A percentile compares a stretch with the other conserved stretches of the same genome.
phyloP scores from a whole-genome alignment of 2,797 vertebrate genomes.

The Lagorchestes hirsutus region DNA sequence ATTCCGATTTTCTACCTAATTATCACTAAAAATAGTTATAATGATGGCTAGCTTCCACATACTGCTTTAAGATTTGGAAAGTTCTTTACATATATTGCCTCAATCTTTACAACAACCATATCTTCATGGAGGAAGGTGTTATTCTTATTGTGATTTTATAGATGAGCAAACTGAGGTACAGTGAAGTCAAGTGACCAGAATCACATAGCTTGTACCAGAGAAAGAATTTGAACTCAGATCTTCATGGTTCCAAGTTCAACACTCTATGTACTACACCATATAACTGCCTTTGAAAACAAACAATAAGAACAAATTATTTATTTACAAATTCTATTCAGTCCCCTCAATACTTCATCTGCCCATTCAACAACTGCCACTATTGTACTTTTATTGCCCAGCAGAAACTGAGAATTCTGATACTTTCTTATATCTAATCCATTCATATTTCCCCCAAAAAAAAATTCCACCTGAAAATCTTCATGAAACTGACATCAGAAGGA shows the following conservation, averaged over 20 bases:
- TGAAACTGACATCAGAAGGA: not conserved
- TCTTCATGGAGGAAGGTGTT: not conserved
- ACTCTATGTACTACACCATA: not conserved
- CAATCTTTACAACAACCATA: not conserved
- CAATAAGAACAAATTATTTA: not conserved
- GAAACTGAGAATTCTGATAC: not conserved
- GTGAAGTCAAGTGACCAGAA: not conserved
- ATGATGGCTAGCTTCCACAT: not conserved
- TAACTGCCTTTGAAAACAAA: slow-evolving; percentile 19
- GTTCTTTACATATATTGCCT: slow-evolving; percentile 4
- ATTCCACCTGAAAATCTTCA: not conserved
- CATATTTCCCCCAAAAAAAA: not conserved
- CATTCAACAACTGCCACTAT: not conserved
- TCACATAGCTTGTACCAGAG: not conserved
- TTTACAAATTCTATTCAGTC: not conserved
- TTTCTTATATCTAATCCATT: not conserved
- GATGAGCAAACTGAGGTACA: not conserved
- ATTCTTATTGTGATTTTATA: not conserved
- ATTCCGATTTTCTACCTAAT: not conserved
- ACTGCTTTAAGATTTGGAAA: slow-evolving; percentile 27
- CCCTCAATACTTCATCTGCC: not conserved
- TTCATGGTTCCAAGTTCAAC: not conserved
- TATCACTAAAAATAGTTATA: not conserved
- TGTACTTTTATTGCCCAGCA: not conserved
- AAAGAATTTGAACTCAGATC: slow-evolving; percentile 10